Evolutionary conservation across 2,797 vertebrate species (phyloP), one percentile per base, ranked within the genome.

Genomic region (Pangasius sanitwongsei): DNA sequence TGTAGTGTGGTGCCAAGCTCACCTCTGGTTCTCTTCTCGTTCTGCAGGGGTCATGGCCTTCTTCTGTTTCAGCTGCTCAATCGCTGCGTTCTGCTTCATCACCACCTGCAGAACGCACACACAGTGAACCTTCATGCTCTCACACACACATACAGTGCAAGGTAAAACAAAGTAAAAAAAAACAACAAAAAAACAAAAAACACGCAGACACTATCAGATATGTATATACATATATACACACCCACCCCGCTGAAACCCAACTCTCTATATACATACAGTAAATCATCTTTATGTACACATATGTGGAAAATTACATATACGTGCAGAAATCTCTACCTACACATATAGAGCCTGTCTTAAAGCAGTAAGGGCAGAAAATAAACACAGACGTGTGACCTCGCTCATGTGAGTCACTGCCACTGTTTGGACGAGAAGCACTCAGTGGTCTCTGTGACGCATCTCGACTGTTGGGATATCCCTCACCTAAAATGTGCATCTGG

Each of bases 11-110:
- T 55, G n/a, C n/a, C 15, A 34, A 23, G 15, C 94, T 94, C 94
- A 99, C 98, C 98, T 98, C 94, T 99, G 98, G 94, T 99, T 99
- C 94, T 99, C 98, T 92, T 99, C 98, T 90, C 98, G 96, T 92
- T 99, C 98, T 86, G 96, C 96, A 82, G 98, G 98, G 31, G 98
- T 98, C 96, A 99, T 93, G 41, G 97, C 97, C 94, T 98, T 98
- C 96, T 98, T 99, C 95, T 99, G 98, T 93, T 99, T 99, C 93
- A 99, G 95, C 93, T 99, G 97, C 92, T 99, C 98, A 87, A 99
- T 99, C 63, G 96, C 97, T 89, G 98, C 98, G 44, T 99, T 99
- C 94, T 99, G 98, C 92, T 99, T 99, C 97, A 98, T 98, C 92
- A 99, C 97, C 95, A 99, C 97, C 98, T 99, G 93, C 1, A 91